Percentiles rank a stretch among this genome's conserved stretches.
Evolutionary conservation across 2,797 vertebrate genomes (phyloP).

Genomic region (Eupleurogrammus muticus): DNA sequence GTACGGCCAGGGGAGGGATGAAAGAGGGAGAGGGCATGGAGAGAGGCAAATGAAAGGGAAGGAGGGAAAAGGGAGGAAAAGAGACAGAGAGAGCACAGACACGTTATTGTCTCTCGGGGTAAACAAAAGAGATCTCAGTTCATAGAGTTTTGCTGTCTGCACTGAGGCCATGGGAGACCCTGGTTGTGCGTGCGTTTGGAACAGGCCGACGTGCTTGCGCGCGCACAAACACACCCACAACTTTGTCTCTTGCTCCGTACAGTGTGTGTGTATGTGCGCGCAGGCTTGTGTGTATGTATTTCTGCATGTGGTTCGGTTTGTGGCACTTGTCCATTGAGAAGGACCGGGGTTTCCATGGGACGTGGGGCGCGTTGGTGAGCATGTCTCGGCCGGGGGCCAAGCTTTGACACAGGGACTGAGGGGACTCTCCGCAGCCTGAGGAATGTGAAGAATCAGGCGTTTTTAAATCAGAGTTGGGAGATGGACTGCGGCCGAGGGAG

Average conservation of each 20-base stretch:
- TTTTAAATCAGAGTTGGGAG: conserved; percentile 40
- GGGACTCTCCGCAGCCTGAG: conserved; percentile 71
- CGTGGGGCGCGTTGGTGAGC: conserved; percentile 59
- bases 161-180: conserved; percentile 74
- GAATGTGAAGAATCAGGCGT: conserved; percentile 61
- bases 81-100: conserved; percentile 66
- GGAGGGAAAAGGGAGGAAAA: conserved; percentile 52
- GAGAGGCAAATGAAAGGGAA: conserved; percentile 47
- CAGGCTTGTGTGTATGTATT: conserved; percentile 32
- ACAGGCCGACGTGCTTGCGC: conserved; percentile 26
- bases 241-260: conserved; percentile 38
- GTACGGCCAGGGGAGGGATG: conserved; percentile 39
- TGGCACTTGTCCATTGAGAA: conserved; percentile 69
- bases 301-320: conserved; percentile 59
- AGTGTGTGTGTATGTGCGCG: conserved; percentile 26
- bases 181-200: conserved; percentile 38
- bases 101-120: conserved; percentile 76
- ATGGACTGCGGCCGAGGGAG: conserved; percentile 14
- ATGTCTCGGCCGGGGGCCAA: conserved; percentile 72
- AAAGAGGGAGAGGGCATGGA: conserved; percentile 47
- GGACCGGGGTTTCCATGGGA: conserved; percentile 73
- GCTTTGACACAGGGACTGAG: conserved; percentile 63
- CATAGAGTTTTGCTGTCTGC: conserved; percentile 75
- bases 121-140: conserved; percentile 81
- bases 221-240: conserved; percentile 36